Conservation (phyloP, 2,113 vertebrate species). For the Cyprinodon variegatus region DNA sequence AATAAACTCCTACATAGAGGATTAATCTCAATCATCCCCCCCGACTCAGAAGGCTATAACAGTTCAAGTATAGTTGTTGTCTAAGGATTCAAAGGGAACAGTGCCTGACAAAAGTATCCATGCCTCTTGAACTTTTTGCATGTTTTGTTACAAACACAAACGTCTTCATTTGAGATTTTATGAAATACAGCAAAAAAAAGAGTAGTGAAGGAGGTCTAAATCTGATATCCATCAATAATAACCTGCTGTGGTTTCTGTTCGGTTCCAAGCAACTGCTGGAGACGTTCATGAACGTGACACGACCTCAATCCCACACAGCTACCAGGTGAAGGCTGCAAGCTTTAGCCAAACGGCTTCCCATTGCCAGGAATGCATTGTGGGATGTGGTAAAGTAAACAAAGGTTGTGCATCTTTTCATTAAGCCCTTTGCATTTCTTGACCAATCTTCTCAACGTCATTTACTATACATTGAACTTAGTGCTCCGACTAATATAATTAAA, state of each 20-base stretch:
- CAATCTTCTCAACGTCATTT: too few relatives aligned
- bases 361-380: too few relatives aligned
- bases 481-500: too few relatives aligned
- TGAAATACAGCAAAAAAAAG: not conserved
- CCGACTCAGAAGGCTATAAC: slow-evolving; percentile 64
- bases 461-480: too few relatives aligned
- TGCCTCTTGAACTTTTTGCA: not conserved
- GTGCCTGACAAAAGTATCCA: not conserved
- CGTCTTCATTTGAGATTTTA: not conserved
- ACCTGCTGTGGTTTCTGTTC: not conserved
- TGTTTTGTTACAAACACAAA: not conserved
- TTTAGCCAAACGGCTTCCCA: too few relatives aligned
- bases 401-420: too few relatives aligned
- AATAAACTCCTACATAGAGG: slow-evolving; percentile 61
- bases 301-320: not conserved
- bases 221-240: not conserved
- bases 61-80: slow-evolving; percentile 76
- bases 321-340: not conserved
- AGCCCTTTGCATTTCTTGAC: too few relatives aligned
- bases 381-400: too few relatives aligned
- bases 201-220: not conserved
- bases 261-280: too few relatives aligned
- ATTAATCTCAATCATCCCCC: slow-evolving; percentile 72
- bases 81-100: slow-evolving; percentile 60
- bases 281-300: too few relatives aligned